Base-by-base conservation (phyloP, 2,888 invertebrate species). In the Erynnis tages region DNA sequence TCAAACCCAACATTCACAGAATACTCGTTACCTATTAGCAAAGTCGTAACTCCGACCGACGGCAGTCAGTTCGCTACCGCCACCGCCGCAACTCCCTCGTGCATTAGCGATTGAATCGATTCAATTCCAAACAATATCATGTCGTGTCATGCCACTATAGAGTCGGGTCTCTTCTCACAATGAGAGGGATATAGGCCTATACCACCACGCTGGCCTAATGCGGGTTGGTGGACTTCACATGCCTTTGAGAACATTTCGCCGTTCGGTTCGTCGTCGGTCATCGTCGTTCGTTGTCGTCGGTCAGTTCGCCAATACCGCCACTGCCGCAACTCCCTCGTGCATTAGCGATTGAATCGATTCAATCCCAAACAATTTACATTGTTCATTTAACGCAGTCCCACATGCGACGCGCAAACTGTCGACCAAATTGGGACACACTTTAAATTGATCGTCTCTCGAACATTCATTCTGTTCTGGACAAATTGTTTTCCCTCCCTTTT, bases 301-400 rank as follows among this genome's bases (percentile, higher is more conserved):
- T 34, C 16, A 4, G 16, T 34, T 29, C 5, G 43, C n/a, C n/a
- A n/a, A n/a, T 8, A 14, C 10, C 27, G 10, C 29, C 11, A 29
- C 29, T 1, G 8, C 29, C 4, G 4, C 5, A 19, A 11, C 11
- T 13, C 29, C 50, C 53, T 25, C 29, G 49, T 56, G 60, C 67
- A 75, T 79, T 78, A 79, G 73, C 71, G 69, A 76, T 70, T 75
- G 74, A 77, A 76, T 76, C 71, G 71, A 76, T 75, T 73, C 67
- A 64, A 64, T 21, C 34, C 25, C 41, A 17, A 21, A 49, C 41
- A 34, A 49, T 41, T 49, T 49, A 41, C 25, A 25, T 41, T 41
- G 41, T 49, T 41, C 41, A 49, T 49, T 49, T 34, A 49, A n/a
- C 4, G 32, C 40, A 25, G 32, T 21, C 17, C 34, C 41, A 41